A percentile compares a stretch with the other conserved stretches of the same genome.
These are phyloP conservation scores for Tragulus kanchil DNA, from an alignment of 2,113 vertebrate genomes.

Conservation along the genomic window DNA sequence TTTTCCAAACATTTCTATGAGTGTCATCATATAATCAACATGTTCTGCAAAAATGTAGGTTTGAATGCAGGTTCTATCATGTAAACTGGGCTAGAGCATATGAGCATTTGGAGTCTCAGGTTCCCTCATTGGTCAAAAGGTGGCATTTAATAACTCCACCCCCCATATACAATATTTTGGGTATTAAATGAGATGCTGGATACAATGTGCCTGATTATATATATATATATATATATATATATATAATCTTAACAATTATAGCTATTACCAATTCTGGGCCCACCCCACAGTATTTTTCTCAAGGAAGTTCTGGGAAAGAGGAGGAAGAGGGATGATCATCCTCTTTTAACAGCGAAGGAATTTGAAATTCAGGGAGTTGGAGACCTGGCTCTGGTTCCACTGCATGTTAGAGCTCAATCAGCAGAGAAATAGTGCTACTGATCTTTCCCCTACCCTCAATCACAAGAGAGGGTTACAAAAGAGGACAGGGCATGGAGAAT, in stretches of 20 bases:
- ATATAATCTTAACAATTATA: too few species aligned
- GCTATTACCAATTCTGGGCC: background rate
- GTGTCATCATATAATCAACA: background rate
- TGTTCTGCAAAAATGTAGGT: background rate
- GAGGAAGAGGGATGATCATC: too few species aligned
- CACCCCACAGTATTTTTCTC: background rate
- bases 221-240: too few species aligned
- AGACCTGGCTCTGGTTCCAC: background rate
- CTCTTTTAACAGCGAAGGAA: background rate
- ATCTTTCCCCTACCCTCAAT: background rate
- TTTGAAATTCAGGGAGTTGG: background rate
- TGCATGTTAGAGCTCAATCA: background rate
- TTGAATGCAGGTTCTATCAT: background rate
- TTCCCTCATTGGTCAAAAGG: background rate
- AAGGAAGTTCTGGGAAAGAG: rapidly evolving
- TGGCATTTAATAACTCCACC: background rate
- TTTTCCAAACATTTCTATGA: background rate
- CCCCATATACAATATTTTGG: background rate
- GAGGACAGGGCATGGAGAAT: background rate
- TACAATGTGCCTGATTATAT: too few species aligned
- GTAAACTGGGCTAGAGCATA: background rate
- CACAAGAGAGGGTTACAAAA: background rate
- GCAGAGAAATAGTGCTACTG: background rate
- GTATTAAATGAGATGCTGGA: background rate
- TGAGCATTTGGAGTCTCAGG: background rate